These are phyloP conservation scores for Lagria hirta DNA, from an alignment of 2,888 invertebrate species.

Conservation along the genomic window DNA sequence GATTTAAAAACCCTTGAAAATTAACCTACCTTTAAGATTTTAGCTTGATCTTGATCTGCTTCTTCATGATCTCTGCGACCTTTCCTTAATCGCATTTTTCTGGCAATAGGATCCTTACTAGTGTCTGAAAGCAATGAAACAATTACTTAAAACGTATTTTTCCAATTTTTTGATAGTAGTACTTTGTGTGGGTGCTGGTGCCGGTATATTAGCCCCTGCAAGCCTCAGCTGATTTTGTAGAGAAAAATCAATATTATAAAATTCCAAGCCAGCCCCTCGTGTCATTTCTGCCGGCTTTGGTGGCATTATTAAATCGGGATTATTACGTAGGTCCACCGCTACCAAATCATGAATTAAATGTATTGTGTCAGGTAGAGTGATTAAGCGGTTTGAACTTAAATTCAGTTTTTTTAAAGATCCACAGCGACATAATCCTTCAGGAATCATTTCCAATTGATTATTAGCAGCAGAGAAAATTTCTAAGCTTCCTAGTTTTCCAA, in stretches of 20 bases:
- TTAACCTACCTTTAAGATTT: constrained; percentile 71
- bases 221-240: constrained; percentile 90
- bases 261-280: constrained; percentile 80
- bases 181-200: constrained; percentile 71
- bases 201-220: constrained; percentile 85
- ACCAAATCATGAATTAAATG: constrained; percentile 90
- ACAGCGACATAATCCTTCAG: constrained; percentile 96
- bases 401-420: constrained; percentile 91
- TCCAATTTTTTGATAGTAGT: constrained; percentile 43
- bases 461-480: constrained; percentile 96
- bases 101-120: constrained; percentile 89
- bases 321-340: constrained; percentile 86
- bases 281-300: constrained; percentile 85
- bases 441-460: constrained; percentile 96
- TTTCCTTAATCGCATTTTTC: constrained; percentile 85
- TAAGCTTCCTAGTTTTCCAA: constrained; percentile 90
- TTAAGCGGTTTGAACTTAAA: constrained; percentile 88
- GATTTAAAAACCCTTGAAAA: too few relatives aligned
- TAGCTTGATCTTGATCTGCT: constrained; percentile 83
- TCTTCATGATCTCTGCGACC: constrained; percentile 77
- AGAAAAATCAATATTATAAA: constrained; percentile 99
- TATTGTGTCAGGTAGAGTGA: constrained; percentile 96
- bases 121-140: constrained; percentile 53
- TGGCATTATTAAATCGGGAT: constrained; percentile 96
- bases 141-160: too few relatives aligned